phyloP scores from a whole-genome alignment of 2,113 vertebrate species.

The Struthio camelus region DNA sequence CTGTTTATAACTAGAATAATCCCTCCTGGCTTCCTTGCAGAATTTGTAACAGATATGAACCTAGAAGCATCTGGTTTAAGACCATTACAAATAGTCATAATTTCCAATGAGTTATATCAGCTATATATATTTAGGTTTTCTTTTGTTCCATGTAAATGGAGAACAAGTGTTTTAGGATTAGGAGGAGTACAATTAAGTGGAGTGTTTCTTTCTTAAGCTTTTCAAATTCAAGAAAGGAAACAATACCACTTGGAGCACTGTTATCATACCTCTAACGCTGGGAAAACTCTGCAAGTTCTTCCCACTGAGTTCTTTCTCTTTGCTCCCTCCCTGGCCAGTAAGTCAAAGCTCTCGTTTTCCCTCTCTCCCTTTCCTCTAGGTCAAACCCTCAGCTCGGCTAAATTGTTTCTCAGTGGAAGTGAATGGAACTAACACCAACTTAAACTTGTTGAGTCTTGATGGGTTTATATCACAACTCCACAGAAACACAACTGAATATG shows the following conservation, averaged over 20 bases:
- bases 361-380: neutral
- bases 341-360: neutral
- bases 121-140: neutral
- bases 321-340: neutral
- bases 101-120: neutral
- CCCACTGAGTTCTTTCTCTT: neutral
- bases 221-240: neutral
- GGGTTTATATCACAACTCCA: neutral
- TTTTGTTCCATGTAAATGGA: neutral
- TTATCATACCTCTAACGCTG: neutral
- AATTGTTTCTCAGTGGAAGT: neutral
- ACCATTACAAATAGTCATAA: neutral
- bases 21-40: neutral
- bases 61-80: neutral
- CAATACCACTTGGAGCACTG: neutral
- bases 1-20: neutral
- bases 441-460: neutral
- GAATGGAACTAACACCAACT: neutral
- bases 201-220: neutral
- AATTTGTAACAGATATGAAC: neutral
- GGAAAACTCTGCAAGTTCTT: neutral
- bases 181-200: neutral
- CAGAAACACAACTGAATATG: neutral
- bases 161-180: neutral
- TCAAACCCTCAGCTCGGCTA: neutral